Evolutionary conservation across 2,797 vertebrate species (phyloP).

Genomic region (Momotus momota): DNA sequence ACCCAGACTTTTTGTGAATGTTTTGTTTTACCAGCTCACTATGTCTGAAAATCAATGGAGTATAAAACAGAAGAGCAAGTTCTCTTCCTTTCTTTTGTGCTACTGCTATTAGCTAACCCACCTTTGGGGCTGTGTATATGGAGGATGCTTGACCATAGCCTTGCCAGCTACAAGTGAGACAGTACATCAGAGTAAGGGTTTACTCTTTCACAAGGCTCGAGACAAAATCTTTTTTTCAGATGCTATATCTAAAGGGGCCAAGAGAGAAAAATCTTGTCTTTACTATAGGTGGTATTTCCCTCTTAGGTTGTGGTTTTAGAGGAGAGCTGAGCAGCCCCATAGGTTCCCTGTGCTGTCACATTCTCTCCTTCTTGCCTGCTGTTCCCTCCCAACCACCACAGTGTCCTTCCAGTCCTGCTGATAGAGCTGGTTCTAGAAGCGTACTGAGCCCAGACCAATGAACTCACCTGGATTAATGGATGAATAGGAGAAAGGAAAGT

Average conservation of each 20-base stretch:
- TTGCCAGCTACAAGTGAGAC: neutral
- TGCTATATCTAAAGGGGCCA: neutral
- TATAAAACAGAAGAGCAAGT: slow-evolving; percentile 8
- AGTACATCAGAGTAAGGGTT: neutral
- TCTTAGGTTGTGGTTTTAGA: neutral
- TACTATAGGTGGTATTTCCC: neutral
- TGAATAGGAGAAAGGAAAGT: neutral
- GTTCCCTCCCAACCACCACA: neutral
- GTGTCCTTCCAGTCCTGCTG: neutral
- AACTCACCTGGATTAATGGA: neutral
- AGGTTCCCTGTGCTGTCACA: neutral
- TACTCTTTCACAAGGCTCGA: neutral
- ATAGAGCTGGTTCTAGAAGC: neutral
- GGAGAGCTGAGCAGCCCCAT: neutral
- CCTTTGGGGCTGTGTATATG: neutral
- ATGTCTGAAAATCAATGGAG: slow-evolving; percentile 19
- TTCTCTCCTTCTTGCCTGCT: neutral
- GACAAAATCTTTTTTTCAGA: neutral
- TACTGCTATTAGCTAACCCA: neutral
- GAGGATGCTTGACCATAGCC: neutral
- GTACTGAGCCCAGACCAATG: neutral
- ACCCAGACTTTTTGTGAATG: slow-evolving; percentile 2
- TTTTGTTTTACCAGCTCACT: slow-evolving; percentile 31
- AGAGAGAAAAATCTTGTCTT: neutral
- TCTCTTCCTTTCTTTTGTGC: neutral